Evolutionary conservation across 2,113 vertebrate species (phyloP).

Genomic region (Calyptommatus sinebrachiatus): DNA sequence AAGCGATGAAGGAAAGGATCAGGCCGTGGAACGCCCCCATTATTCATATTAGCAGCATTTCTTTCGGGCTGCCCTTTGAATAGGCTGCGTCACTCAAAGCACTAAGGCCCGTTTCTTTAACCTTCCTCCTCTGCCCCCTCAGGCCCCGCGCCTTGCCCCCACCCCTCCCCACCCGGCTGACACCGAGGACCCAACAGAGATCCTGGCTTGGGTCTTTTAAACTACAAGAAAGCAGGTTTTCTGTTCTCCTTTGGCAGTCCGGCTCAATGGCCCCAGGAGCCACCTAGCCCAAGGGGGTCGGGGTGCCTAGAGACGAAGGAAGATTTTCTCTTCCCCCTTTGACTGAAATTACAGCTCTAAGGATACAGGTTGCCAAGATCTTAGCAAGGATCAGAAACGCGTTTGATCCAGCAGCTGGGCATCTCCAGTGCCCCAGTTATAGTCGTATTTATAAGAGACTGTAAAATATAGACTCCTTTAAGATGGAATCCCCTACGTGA

Average conservation of each 20-base stretch:
- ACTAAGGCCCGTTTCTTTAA: conserved; percentile 64
- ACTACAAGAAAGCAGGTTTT: conserved; percentile 35
- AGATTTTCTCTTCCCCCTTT: too few relatives aligned
- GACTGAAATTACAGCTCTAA: too few relatives aligned
- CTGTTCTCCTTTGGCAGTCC: conserved; percentile 34
- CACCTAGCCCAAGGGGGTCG: background rate
- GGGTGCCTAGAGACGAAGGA: background rate
- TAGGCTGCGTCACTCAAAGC: conserved; percentile 80
- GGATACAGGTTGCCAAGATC: too few relatives aligned
- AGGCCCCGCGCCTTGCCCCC: conserved; percentile 19
- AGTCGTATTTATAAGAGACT: too few relatives aligned
- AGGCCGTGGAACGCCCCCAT: conserved; percentile 61
- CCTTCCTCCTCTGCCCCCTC: conserved; percentile 46
- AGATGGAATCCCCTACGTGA: too few relatives aligned
- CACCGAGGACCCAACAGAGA: conserved; percentile 71
- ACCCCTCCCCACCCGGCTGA: conserved; percentile 59
- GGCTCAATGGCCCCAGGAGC: conserved; percentile 54
- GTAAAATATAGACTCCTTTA: too few relatives aligned
- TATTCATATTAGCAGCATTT: conserved; percentile 71
- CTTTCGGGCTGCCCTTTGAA: conserved; percentile 76
- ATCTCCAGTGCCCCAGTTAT: too few relatives aligned
- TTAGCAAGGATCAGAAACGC: too few relatives aligned
- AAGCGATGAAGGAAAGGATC: conserved; percentile 36
- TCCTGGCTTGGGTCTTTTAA: conserved; percentile 47
- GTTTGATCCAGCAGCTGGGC: too few relatives aligned